Percentiles rank a stretch among this genome's conserved stretches.
Conservation (phyloP, 2,888 invertebrate genomes). For the Melanchra persicariae region DNA sequence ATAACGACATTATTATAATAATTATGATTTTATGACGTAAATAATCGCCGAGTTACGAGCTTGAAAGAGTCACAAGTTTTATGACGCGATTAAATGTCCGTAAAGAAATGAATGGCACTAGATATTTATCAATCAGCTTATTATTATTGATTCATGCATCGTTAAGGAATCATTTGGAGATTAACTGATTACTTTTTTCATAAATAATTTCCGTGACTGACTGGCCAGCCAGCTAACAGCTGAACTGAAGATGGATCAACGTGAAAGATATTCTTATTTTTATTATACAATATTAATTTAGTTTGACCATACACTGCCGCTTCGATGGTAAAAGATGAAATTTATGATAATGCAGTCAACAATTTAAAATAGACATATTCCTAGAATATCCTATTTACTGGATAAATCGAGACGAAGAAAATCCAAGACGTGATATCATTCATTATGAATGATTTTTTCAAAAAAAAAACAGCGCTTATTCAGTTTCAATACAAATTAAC, state of each 20-base stretch:
- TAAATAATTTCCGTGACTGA: background rate
- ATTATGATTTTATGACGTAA: constrained; percentile 60
- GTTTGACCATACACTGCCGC: too few relatives aligned
- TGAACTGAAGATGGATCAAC: background rate
- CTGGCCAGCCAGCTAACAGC: background rate
- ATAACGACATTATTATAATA: constrained; percentile 61
- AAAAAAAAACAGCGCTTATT: too few relatives aligned
- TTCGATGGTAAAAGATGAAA: background rate
- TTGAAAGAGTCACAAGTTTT: constrained; percentile 47
- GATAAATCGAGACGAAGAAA: too few relatives aligned
- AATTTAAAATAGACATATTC: too few relatives aligned
- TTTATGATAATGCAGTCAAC: too few relatives aligned
- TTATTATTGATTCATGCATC: constrained; percentile 46
- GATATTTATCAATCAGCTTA: constrained; percentile 60
- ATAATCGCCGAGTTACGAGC: constrained; percentile 57
- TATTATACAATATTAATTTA: too few relatives aligned
- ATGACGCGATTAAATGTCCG: constrained; percentile 46
- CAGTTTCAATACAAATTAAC: too few relatives aligned
- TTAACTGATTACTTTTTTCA: constrained; percentile 18
- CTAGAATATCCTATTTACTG: too few relatives aligned
- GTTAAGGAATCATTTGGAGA: constrained; percentile 16
- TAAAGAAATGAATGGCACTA: constrained; percentile 49
- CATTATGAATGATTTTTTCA: too few relatives aligned
- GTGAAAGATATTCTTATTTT: background rate
- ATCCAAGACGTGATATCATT: too few relatives aligned